Evolutionary conservation across 2,888 invertebrate species (phyloP), one percentile per base, ranked within the genome.

Genomic region (Drosophila melanocephala): DNA sequence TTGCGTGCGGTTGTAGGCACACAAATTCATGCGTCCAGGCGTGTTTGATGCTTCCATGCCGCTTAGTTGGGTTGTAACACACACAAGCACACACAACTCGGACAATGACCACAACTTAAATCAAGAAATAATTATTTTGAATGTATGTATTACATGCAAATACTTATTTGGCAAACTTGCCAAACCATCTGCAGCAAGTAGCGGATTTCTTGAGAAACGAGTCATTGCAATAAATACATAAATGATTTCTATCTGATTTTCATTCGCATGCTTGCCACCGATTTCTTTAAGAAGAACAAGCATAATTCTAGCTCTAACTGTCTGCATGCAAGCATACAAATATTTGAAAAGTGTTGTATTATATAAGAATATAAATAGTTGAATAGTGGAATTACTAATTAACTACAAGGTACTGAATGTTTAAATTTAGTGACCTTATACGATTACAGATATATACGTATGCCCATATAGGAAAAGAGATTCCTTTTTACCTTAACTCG

Each of bases 101-200:
- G 37, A 39, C 61, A 71, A 51, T 71, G 61, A 61, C 72, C 55
- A 61, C 50, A 50, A 42, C 32, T n/a, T n/a, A 69, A 44, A 71
- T 60, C 71, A 35, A 61, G 70, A 71, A 71, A 55, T 60, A 28
- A 44, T 10, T 55, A 10, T 50, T 12, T 32, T 33, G 10, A 33
- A 16, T 39, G 39, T 37, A 37, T 39, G 32, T 12, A 16, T 44
- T 33, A 30, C 26, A 44, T 55, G 33, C 19, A 37, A 32, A 59
- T 33, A 30, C 12, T 33, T 26, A 28, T n/a, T 26, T 32, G 39
- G 42, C 16, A 28, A 14, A 26, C 19, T 47, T 26, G 56, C 19
- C 26, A 19, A 28, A 12, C 37, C 16, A 42, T 22, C 30, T 32
- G 22, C 30, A 10, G 16, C 7, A 22, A 16, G 22, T 44, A 58